Conservation (phyloP, 2,888 invertebrate genomes). For the Ecliptopera silaceata region DNA sequence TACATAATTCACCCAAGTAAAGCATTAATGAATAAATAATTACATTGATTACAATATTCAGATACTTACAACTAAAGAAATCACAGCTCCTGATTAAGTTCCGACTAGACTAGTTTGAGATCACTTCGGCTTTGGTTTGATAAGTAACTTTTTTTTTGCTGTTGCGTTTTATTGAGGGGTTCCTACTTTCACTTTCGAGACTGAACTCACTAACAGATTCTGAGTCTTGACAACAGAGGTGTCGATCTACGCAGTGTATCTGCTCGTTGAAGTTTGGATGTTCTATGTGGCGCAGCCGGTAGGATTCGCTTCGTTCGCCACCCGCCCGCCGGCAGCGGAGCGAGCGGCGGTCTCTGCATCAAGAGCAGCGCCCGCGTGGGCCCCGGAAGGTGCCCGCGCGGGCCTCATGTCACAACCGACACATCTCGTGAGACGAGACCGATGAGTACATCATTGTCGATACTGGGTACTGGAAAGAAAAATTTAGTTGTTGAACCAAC, state of each 20-base stretch:
- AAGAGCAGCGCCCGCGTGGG: conserved; percentile 67
- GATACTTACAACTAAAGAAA: conserved; percentile 61
- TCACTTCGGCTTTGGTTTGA: conserved; percentile 70
- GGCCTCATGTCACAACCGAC: conserved; percentile 86
- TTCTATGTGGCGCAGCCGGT: conserved; percentile 63
- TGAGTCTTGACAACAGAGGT: conserved; percentile 64
- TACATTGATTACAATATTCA: conserved; percentile 20
- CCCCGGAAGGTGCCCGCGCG: conserved; percentile 70
- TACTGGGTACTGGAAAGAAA: conserved; percentile 75
- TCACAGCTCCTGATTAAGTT: conserved; percentile 76
- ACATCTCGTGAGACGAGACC: conserved; percentile 86
- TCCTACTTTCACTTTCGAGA: conserved; percentile 71
- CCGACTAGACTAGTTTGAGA: conserved; percentile 45
- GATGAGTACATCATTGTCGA: conserved; percentile 85
- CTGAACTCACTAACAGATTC: conserved; percentile 74
- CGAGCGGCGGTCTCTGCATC: conserved; percentile 73
- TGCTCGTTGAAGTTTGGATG: conserved; percentile 64
- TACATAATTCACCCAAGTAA: conserved; percentile 26
- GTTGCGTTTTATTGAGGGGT: conserved; percentile 62
- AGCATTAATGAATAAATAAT: conserved; percentile 37
- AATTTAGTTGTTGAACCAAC: neutral
- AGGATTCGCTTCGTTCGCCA: conserved; percentile 56
- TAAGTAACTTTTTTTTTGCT: conserved; percentile 71
- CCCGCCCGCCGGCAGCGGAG: conserved; percentile 51
- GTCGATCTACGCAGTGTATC: conserved; percentile 62